Percentiles rank a stretch among this genome's conserved stretches.
Evolutionary conservation across 2,888 invertebrate genomes (phyloP).

Genomic region (Orthosia gracilis): DNA sequence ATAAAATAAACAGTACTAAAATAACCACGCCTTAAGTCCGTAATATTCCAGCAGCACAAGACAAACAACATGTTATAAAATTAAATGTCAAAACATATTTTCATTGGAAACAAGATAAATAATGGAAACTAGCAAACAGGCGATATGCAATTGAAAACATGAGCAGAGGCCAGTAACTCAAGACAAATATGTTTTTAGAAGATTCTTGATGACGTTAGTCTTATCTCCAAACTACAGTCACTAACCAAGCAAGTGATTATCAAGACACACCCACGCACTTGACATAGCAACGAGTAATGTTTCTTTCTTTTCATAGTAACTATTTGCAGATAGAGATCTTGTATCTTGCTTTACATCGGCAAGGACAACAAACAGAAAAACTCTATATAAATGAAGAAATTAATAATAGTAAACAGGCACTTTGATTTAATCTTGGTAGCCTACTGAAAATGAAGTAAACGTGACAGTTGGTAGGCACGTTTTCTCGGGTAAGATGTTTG

Average conservation of each 20-base stretch:
- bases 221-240: conserved; percentile 78
- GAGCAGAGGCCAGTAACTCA: conserved; percentile 78
- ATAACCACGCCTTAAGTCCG: conserved; percentile 42
- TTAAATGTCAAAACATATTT: conserved; percentile 85
- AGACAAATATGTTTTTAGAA: conserved; percentile 88
- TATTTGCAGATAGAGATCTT: conserved; percentile 43
- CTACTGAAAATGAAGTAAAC: conserved; percentile 20
- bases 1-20: conserved; percentile 33
- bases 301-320: conserved; percentile 44
- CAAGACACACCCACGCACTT: conserved; percentile 87
- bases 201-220: conserved; percentile 79
- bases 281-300: conserved; percentile 80
- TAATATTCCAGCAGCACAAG: conserved; percentile 65
- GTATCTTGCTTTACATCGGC: conserved; percentile 18
- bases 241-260: conserved; percentile 77
- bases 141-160: conserved; percentile 86
- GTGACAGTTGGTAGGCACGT: conserved; percentile 13
- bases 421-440: conserved; percentile 15
- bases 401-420: neutral
- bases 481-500: conserved; percentile 4
- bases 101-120: conserved; percentile 88
- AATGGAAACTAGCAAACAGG: conserved; percentile 84
- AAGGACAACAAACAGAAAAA: conserved; percentile 13
- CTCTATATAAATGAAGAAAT: neutral
- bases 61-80: conserved; percentile 82